phyloP scores from a whole-genome alignment of 2,888 invertebrate species.

The Leptura quadrifasciata region DNA sequence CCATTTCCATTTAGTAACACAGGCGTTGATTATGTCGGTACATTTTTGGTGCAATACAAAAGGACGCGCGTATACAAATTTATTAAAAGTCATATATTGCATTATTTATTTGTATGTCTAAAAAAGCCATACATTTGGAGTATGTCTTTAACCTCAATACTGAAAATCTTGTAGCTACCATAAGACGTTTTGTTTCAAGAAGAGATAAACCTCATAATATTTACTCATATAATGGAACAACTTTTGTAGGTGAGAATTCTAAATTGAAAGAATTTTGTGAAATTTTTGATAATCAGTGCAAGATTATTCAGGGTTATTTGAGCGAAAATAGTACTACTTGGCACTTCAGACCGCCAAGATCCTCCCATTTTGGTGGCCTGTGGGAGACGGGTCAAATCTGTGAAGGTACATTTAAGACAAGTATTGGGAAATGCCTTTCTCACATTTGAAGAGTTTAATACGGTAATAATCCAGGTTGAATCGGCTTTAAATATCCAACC shows the following conservation, averaged over 20 bases:
- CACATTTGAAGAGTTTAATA: background rate
- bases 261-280: background rate
- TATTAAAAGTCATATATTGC: background rate
- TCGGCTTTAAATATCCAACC: background rate
- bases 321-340: background rate
- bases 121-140: constrained; percentile 4
- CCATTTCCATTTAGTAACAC: constrained; percentile 6
- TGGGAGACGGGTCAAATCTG: background rate
- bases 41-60: background rate
- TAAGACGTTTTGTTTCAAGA: background rate
- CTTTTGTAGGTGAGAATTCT: background rate
- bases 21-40: constrained; percentile 4
- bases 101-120: constrained; percentile 5
- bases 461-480: background rate
- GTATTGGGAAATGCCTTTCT: background rate
- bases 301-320: background rate
- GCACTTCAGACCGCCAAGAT: background rate
- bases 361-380: background rate
- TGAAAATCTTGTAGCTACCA: background rate
- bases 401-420: background rate
- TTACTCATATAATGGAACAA: background rate
- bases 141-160: background rate
- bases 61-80: background rate
- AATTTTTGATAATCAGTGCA: background rate
- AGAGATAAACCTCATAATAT: background rate